phyloP scores from a whole-genome alignment of 2,113 vertebrate genomes.

The Oreochromis niloticus region DNA sequence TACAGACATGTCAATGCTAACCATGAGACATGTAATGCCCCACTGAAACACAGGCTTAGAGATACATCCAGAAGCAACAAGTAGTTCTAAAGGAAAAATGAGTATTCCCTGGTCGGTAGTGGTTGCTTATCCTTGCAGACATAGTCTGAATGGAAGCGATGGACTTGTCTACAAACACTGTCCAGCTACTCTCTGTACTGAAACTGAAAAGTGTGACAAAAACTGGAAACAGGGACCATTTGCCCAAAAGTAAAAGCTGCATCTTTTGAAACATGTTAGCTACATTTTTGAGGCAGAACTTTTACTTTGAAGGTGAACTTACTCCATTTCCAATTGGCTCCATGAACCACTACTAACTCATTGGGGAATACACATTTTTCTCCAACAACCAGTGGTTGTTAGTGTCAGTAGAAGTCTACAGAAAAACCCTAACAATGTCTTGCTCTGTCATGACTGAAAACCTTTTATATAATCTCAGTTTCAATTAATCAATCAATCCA shows the following conservation, averaged over 20 bases:
- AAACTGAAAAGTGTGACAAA: background rate
- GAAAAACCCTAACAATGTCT: background rate
- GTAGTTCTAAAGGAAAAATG: background rate
- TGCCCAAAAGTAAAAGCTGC: background rate
- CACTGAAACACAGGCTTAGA: background rate
- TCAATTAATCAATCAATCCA: no score
- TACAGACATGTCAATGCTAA: background rate
- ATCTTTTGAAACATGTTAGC: background rate
- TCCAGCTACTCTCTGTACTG: background rate
- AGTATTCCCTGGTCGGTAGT: background rate
- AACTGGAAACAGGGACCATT: background rate
- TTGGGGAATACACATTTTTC: background rate
- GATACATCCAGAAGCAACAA: background rate
- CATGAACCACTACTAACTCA: background rate
- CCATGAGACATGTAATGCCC: background rate
- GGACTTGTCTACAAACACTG: background rate
- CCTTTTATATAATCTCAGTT: background rate
- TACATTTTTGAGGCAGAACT: background rate
- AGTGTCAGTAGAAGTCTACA: background rate
- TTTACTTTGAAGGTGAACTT: background rate
- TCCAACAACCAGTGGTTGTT: background rate
- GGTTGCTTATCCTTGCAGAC: background rate
- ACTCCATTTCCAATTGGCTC: background rate
- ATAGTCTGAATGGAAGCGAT: background rate
- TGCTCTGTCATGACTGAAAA: background rate